Evolutionary conservation across 2,797 vertebrate species (phyloP).

Genomic region (Trichosurus vulpecula): DNA sequence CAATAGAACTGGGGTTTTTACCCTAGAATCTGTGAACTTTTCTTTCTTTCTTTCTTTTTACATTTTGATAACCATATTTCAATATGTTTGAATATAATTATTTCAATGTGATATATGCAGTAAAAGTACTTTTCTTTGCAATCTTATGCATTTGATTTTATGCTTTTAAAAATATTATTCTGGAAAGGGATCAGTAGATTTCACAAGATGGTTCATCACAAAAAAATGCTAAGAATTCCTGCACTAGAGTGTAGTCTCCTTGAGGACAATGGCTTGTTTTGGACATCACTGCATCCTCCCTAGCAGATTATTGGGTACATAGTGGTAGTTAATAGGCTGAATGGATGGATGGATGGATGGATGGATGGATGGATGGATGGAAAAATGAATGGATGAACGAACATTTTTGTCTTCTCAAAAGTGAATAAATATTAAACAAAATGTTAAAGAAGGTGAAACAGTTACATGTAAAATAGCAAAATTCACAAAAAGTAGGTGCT

Average conservation of each 20-base stretch:
- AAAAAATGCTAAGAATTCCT: neutral
- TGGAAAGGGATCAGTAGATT: neutral
- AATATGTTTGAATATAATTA: neutral
- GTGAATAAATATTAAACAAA: neutral
- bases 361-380: neutral
- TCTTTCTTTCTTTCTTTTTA: neutral
- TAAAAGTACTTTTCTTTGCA: neutral
- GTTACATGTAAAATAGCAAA: neutral
- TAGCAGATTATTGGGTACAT: no score
- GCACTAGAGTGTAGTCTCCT: neutral
- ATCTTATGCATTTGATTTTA: neutral
- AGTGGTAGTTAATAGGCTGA: neutral
- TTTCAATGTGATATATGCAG: neutral
- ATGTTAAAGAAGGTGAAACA: neutral
- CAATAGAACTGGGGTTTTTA: neutral
- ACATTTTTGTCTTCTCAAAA: neutral
- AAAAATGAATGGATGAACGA: neutral
- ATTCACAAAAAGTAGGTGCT: neutral
- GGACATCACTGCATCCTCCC: neutral
- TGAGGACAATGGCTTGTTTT: neutral
- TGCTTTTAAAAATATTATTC: neutral
- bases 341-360: neutral
- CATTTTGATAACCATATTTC: neutral
- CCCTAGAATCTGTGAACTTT: neutral
- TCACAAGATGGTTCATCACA: neutral